phyloP scores from a whole-genome alignment of 2,888 invertebrate species.

The Tinea trinotella region DNA sequence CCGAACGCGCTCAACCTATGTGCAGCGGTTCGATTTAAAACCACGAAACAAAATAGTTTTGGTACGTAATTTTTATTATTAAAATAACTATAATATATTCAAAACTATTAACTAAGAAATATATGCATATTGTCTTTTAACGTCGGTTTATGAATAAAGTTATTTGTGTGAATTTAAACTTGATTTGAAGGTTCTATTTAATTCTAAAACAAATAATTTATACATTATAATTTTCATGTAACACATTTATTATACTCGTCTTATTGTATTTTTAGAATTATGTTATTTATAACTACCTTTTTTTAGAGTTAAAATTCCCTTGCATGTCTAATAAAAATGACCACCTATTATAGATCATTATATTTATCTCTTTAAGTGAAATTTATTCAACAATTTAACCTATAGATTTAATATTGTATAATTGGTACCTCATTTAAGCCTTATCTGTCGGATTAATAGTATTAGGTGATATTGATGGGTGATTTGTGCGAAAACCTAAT shows the following conservation, averaged over 20 bases:
- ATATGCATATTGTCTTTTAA: background rate
- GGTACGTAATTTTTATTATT: background rate
- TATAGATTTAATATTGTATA: no score
- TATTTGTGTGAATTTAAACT: background rate
- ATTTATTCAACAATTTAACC: background rate
- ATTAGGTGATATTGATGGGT: no score
- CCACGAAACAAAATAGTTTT: slow-evolving; percentile 1
- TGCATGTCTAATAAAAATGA: background rate
- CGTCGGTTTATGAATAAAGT: background rate
- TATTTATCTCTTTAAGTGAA: background rate
- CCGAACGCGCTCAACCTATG: slow-evolving; percentile 37
- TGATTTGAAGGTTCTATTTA: no score
- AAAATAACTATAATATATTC: no score
- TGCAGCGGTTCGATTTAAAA: background rate
- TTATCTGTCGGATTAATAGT: no score
- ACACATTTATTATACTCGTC: background rate
- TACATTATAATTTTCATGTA: no score
- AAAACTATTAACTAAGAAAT: background rate
- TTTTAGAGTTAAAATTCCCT: background rate
- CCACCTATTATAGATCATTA: background rate
- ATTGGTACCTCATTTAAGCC: no score
- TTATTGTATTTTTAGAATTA: background rate
- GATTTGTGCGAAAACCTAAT: no score
- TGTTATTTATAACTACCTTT: background rate
- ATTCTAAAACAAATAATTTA: no score